Base-by-base conservation (phyloP, 1,140 invertebrate genomes). In the Gryon sp. region DNA sequence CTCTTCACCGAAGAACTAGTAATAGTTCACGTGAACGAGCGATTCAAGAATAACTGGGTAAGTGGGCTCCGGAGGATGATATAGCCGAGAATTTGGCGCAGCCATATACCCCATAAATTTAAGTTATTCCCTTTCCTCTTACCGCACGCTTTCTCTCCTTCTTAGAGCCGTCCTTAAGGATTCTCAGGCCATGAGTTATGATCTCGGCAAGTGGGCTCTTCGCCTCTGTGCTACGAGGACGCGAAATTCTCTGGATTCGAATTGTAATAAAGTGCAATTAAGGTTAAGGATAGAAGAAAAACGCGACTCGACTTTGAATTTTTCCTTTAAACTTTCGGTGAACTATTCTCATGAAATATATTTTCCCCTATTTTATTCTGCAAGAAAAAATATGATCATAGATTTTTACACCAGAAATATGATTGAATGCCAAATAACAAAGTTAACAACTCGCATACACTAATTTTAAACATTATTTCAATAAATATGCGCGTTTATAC, bases 81-180 rank as follows among this genome's bases (percentile, higher is more conserved):
- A 76, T 78, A 80, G 72, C 79, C 50, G 50, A 26, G 79, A 80
- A 80, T 80, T 80, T 78, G 79, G 79, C 76, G 65, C 76, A 66
- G 72, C 72, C 76, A 78, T 76, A 78, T 68, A 80, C 53, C 76
- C 76, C 72, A 76, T 80, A 80, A 80, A 80, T 80, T 80, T 74
- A 50, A 80, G 76, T 80, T 78, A 80, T 78, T 75, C 70, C 66
- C 74, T 76, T 76, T 74, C 69, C 78, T 77, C 59, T 74, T 72
- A 68, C 75, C 62, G 34, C 62, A 41, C 73, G 57, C 65, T 70
- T 75, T 73, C 72, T 76, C 66, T 79, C 34, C 65, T 66, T 48
- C 68, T 69, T 69, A 55, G 62, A 59, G 48, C 57, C 74, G 57
- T 80, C 68, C 69, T 74, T 60, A 74, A 80, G 74, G 63, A 80